Evolutionary conservation across 2,113 vertebrate species (phyloP).

Genomic region (Verasper variegatus): DNA sequence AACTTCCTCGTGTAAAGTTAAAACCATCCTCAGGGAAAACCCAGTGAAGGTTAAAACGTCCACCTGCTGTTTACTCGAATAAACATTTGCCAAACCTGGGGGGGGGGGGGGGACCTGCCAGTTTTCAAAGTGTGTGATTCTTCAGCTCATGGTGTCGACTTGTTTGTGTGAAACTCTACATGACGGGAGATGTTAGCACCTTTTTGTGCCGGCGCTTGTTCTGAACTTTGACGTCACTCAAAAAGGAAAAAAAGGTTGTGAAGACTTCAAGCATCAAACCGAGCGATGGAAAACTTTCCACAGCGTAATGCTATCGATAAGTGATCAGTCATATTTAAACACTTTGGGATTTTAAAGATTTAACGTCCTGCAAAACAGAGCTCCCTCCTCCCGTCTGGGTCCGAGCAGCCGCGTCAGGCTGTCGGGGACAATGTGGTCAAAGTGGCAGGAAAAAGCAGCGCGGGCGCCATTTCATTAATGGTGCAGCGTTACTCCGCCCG

Average conservation of each 20-base stretch:
- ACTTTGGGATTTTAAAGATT: too few relatives aligned
- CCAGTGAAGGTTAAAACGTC: background rate
- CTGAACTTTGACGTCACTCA: too few relatives aligned
- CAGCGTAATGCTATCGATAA: too few relatives aligned
- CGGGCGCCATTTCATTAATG: constrained; percentile 76
- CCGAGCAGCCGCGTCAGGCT: constrained; percentile 2
- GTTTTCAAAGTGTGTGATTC: background rate
- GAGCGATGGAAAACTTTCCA: too few relatives aligned
- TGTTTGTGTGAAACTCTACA: background rate
- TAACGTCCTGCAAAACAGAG: too few relatives aligned
- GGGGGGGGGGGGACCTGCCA: background rate
- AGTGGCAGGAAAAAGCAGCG: constrained; percentile 62
- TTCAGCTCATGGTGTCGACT: background rate
- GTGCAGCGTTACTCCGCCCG: constrained; percentile 55
- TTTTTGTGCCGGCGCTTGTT: too few relatives aligned
- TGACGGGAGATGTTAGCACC: too few relatives aligned
- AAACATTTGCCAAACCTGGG: background rate
- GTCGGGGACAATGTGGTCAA: constrained; percentile 55
- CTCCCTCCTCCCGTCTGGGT: background rate
- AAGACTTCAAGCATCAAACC: too few relatives aligned
- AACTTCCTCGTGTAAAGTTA: background rate
- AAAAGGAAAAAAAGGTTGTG: too few relatives aligned
- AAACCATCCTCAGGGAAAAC: background rate
- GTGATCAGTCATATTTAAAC: too few relatives aligned
- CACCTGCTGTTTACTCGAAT: too few relatives aligned